These are phyloP conservation scores for Aricia agestis DNA, from an alignment of 1,140 invertebrate species.

Conservation along the genomic window DNA sequence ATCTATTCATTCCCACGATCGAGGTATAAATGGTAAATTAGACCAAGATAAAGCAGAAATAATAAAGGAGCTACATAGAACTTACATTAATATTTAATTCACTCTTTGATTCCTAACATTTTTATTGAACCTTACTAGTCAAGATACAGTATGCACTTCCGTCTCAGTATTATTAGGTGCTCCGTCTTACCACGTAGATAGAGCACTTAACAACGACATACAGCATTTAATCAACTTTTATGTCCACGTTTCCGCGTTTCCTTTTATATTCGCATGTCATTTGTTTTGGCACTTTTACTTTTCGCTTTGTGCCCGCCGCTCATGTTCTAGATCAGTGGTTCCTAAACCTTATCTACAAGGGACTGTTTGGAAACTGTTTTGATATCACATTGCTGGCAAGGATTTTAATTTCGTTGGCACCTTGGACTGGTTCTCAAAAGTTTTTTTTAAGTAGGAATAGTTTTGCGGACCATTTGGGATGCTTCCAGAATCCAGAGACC, in stretches of 20 bases:
- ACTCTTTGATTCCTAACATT: background rate
- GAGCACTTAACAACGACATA: background rate
- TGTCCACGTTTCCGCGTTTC: background rate
- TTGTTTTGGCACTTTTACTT: constrained; percentile 3
- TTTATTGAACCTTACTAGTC: background rate
- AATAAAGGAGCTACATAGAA: background rate
- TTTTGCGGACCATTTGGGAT: too few species aligned
- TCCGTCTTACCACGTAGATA: background rate
- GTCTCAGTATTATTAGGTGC: background rate
- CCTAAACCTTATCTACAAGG: too few species aligned
- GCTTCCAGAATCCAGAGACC: too few species aligned
- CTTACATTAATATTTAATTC: background rate
- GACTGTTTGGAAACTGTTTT: too few species aligned
- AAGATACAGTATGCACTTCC: background rate
- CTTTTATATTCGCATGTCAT: constrained; percentile 3
- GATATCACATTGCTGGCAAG: too few species aligned
- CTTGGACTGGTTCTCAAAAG: too few species aligned
- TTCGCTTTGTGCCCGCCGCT: background rate
- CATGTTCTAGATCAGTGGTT: background rate
- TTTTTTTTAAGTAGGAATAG: too few species aligned
- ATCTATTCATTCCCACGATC: too few species aligned
- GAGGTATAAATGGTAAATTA: too few species aligned
- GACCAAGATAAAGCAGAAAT: too few species aligned
- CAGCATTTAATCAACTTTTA: background rate
- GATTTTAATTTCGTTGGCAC: too few species aligned